Base-by-base conservation (phyloP, 2,113 vertebrate genomes). In the Seriola aureovittata region DNA sequence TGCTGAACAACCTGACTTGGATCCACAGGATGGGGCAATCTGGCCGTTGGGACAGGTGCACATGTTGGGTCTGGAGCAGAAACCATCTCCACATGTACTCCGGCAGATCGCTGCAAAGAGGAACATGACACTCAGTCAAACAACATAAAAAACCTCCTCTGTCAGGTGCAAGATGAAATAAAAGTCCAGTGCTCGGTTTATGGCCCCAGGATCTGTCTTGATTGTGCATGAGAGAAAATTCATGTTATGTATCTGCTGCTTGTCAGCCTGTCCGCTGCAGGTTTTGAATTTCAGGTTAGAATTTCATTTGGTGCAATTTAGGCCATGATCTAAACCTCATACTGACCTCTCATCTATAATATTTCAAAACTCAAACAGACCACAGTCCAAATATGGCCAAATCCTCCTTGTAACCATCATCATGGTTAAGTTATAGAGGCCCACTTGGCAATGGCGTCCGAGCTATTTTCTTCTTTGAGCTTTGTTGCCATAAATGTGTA, bases 61-160 rank as follows among this genome's bases (percentile, higher is more conserved):
- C 97, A 99, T 97, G 94, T 99, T 99, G 91, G 98, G 98, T 95
- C 98, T 97, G 90, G 98, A 99, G 93, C 98, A 99, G 94, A 99
- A 99, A 88, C 98, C 98, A 86, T 99, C 98, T 89, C 98, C 98
- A 94, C 98, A 99, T 76, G 97, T 95, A 96, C 98, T 98, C 89
- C 98, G 96, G 93, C 98, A 99, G 91, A 99, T 99, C 10, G 98
- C 98, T 99, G 92, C 68, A 87, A 94, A 85, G 80, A 84, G 85
- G 85, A 91, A 70, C 75, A 81, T 38, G 71, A 85, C 36, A 81
- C 87, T 90, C 58, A 8, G 17, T 92, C 50, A 91, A 72, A 71
- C 65, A 71, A 65, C 66, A 77, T 38, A 57, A 79, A 80, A 85
- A 85, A 66, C n/a, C 0, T 72, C 16, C 12, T 7, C 36, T 7